Conservation (phyloP, 2,888 invertebrate genomes). For the Lycaena phlaeas region DNA sequence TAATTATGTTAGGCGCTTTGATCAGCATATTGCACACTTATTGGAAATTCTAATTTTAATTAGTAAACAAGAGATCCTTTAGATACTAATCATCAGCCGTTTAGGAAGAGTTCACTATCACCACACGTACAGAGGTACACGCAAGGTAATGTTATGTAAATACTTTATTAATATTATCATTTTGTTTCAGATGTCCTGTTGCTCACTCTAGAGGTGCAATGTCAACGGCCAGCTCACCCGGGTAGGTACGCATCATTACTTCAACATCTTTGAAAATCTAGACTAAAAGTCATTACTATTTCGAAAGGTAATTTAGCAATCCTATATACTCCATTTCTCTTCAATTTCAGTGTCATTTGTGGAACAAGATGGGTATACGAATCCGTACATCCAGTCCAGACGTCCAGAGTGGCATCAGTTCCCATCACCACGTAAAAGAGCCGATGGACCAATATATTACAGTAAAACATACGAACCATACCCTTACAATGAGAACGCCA, state of each 20-base stretch:
- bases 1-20: too few relatives aligned
- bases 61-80: too few relatives aligned
- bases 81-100: too few relatives aligned
- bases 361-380: slow-evolving; percentile 39
- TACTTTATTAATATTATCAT: too few relatives aligned
- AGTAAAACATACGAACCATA: slow-evolving; percentile 21
- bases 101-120: too few relatives aligned
- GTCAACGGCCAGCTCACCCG: slow-evolving; percentile 49
- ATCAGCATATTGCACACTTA: too few relatives aligned
- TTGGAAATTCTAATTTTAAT: too few relatives aligned
- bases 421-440: slow-evolving; percentile 55
- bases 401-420: slow-evolving; percentile 58
- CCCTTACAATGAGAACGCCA: slow-evolving; percentile 30
- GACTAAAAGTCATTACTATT: background rate
- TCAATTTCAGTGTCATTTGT: slow-evolving; percentile 44
- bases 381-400: slow-evolving; percentile 36
- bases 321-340: too few relatives aligned
- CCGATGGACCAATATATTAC: slow-evolving; percentile 32
- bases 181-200: slow-evolving; percentile 48
- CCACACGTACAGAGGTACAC: too few relatives aligned
- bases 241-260: slow-evolving; percentile 67
- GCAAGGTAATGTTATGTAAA: too few relatives aligned
- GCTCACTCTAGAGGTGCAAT: slow-evolving; percentile 31
- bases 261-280: slow-evolving; percentile 17
- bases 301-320: background rate